phyloP scores from a whole-genome alignment of 2,113 vertebrate species.

The Gallinago media region DNA sequence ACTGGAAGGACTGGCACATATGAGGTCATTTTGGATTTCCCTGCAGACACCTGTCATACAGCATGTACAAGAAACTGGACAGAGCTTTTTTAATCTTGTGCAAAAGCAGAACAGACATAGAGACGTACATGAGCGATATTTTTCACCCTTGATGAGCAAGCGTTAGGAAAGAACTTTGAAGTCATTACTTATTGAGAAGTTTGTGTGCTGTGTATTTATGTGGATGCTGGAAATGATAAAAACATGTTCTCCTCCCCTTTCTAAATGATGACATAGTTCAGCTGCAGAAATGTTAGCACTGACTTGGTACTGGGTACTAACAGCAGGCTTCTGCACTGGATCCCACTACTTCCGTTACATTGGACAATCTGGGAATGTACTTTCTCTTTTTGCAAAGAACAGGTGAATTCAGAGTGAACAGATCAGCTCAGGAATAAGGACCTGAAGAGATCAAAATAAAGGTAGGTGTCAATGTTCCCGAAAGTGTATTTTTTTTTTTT shows the following conservation, averaged over 20 bases:
- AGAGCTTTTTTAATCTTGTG: not conserved
- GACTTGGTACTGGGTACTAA: not conserved
- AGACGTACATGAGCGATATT: not conserved
- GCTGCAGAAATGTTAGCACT: not conserved
- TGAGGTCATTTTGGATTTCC: conserved; percentile 35
- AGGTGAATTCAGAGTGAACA: not conserved
- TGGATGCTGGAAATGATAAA: not conserved
- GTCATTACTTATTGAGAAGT: not conserved
- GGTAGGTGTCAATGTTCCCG: not conserved
- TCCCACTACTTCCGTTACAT: not conserved
- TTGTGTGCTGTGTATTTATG: not conserved
- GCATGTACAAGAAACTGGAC: not conserved
- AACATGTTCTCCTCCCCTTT: not conserved
- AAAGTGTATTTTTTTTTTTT: not conserved
- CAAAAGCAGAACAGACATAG: not conserved
- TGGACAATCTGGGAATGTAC: not conserved
- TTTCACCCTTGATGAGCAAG: not conserved
- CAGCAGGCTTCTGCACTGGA: not conserved
- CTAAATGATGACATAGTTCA: not conserved
- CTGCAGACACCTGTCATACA: not conserved
- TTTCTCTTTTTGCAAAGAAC: not conserved
- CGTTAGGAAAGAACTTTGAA: not conserved
- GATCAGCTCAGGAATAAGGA: not conserved
- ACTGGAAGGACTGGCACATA: not conserved
- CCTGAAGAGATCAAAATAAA: not conserved